These are phyloP conservation scores for Uromys caudimaculatus DNA, from an alignment of 2,797 vertebrate species.

Conservation along the genomic window DNA sequence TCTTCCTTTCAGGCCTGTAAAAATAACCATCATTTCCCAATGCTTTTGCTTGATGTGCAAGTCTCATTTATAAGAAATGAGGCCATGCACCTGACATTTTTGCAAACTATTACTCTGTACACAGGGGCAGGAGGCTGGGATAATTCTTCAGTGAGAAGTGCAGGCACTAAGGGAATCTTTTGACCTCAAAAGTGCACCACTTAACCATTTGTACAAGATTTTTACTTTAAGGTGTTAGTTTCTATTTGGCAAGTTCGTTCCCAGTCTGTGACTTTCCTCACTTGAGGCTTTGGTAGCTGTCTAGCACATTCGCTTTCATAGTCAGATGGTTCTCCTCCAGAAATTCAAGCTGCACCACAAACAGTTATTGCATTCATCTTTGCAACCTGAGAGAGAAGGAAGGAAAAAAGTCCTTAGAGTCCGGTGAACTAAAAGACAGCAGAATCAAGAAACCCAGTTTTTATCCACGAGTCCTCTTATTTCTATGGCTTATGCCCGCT, in stretches of 20 bases:
- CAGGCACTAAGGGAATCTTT: not conserved
- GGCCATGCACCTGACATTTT: not conserved
- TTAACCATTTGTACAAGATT: constrained; percentile 29
- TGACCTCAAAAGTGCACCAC: constrained; percentile 40
- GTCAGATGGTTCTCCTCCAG: constrained; percentile 6
- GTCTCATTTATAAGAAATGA: constrained; percentile 1
- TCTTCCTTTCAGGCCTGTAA: not conserved
- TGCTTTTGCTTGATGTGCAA: not conserved
- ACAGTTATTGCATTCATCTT: not conserved
- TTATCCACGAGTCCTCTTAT: fast-evolving
- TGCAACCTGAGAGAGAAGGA: not conserved
- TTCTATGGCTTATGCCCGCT: not conserved
- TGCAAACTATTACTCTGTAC: not conserved
- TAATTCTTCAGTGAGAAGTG: not conserved
- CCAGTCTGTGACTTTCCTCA: constrained; percentile 27
- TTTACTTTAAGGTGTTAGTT: constrained; percentile 36
- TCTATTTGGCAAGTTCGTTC: constrained; percentile 45
- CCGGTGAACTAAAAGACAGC: not conserved
- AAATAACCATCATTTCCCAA: not conserved
- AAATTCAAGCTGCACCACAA: not conserved
- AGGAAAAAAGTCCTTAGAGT: not conserved
- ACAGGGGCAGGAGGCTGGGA: not conserved
- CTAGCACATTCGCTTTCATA: constrained; percentile 25
- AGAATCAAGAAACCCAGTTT: not conserved
- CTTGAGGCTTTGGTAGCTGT: not conserved